Base-by-base conservation (phyloP, 2,888 invertebrate species). In the Aporophyla nigra region DNA sequence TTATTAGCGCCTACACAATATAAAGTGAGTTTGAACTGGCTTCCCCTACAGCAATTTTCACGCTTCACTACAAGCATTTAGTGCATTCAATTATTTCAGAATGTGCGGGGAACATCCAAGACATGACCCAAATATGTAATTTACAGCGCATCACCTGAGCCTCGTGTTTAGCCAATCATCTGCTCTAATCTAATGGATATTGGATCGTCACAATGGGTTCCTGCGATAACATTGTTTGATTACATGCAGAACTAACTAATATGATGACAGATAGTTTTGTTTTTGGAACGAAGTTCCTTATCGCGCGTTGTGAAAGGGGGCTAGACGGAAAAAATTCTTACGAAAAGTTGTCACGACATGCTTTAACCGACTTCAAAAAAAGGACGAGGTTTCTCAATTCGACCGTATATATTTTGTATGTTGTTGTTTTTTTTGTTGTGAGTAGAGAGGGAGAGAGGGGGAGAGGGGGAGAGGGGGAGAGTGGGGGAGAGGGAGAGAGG, bases 101-200 rank as follows among this genome's bases (percentile, higher is more conserved):
- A 46, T 63, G 12, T 49, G 21, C 16, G n/a, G n/a, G 56, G 27
- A 16, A 51, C n/a, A 59, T 16, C 24, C 51, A 53, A 71, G 54
- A 53, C 65, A 53, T 53, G 82, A n/a, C 49, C 56, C 33, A 43
- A 40, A 54, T 54, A 56, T 68, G 51, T 67, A 62, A 66, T 67
- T 33, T 43, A 27, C 14, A 9, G 53, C 10, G 24, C n/a, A 43
- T 67, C 58, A 80, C 76, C 82, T 71, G 71, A 65, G 10, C 43
- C 66, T 58, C 5, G 21, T 14, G 43, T 43, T 21, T 16, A 59
- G 27, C 54, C 78, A 86, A 81, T 85, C 71, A 81, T 61, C 21
- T 61, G 63, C 78, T 78, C 69, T 78, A 86, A 85, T 78, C 59
- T 59, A 80, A 58, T 78, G 73, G 68, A 78, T 84, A 81, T 84